These are phyloP conservation scores for Peromyscus leucopus DNA, from an alignment of 2,113 vertebrate genomes.

Conservation along the genomic window DNA sequence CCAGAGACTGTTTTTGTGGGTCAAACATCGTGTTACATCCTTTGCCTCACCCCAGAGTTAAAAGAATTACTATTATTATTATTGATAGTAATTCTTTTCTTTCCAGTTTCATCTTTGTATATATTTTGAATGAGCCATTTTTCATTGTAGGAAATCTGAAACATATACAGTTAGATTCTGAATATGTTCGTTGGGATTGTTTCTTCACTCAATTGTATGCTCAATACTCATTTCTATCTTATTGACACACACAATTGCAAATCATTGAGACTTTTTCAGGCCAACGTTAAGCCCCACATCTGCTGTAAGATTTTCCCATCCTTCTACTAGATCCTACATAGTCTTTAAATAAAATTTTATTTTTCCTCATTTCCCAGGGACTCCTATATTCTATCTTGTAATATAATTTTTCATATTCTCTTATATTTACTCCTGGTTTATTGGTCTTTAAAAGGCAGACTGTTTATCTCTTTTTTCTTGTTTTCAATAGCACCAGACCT, in stretches of 20 bases:
- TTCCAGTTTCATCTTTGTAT: not conserved
- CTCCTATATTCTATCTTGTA: constrained; percentile 13
- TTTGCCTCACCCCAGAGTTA: not conserved
- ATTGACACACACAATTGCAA: not conserved
- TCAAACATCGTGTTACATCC: not conserved
- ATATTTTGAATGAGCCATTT: not conserved
- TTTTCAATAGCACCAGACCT: not conserved
- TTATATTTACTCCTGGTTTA: constrained; percentile 8
- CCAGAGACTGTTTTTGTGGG: not conserved
- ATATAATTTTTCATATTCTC: constrained; percentile 41
- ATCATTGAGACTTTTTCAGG: not conserved
- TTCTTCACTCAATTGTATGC: not conserved
- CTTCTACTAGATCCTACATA: not conserved
- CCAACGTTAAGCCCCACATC: not conserved
- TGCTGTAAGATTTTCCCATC: not conserved
- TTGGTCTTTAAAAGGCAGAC: not conserved
- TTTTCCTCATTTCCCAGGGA: constrained; percentile 15
- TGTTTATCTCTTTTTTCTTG: constrained; percentile 41
- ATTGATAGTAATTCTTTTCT: not conserved
- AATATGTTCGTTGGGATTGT: not conserved
- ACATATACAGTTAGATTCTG: not conserved
- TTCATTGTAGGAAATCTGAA: constrained; percentile 25
- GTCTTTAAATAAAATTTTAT: not conserved
- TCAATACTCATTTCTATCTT: not conserved
- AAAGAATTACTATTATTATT: not conserved